Percentiles rank a stretch among this genome's conserved stretches.
Evolutionary conservation across 2,113 vertebrate genomes (phyloP).

Genomic region (Epinephelus lanceolatus): DNA sequence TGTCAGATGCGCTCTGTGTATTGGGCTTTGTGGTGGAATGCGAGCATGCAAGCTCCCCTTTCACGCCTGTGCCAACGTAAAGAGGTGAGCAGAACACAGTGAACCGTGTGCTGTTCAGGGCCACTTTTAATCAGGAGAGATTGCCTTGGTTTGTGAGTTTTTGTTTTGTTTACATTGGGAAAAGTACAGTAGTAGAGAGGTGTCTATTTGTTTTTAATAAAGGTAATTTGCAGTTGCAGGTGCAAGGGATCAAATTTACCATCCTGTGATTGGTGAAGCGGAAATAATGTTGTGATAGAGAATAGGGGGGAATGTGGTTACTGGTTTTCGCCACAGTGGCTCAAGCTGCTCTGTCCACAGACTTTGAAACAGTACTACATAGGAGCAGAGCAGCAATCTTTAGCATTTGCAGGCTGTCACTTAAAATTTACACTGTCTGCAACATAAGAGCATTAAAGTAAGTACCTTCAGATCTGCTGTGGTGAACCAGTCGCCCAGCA

Average conservation of each 20-base stretch:
- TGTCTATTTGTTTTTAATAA: not conserved
- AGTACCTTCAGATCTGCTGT: not conserved
- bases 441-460: not conserved
- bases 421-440: constrained; percentile 4
- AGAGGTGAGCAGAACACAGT: constrained; percentile 24
- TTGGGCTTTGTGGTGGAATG: constrained; percentile 55
- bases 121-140: not conserved
- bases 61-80: constrained; percentile 51
- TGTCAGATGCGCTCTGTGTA: constrained; percentile 57
- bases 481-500: not conserved
- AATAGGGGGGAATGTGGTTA: not conserved
- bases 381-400: not conserved
- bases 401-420: not conserved
- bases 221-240: not conserved
- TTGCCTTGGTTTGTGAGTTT: not conserved
- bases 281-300: not conserved
- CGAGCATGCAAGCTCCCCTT: constrained; percentile 47
- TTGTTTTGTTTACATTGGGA: constrained; percentile 6
- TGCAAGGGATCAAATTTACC: not conserved
- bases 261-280: not conserved
- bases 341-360: not conserved
- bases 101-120: not conserved
- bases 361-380: not conserved
- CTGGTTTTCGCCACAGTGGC: not conserved
- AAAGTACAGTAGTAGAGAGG: not conserved